A percentile compares a stretch with the other conserved stretches of the same genome.
Evolutionary conservation across 2,113 vertebrate genomes (phyloP).

Genomic region (Miniopterus natalensis): DNA sequence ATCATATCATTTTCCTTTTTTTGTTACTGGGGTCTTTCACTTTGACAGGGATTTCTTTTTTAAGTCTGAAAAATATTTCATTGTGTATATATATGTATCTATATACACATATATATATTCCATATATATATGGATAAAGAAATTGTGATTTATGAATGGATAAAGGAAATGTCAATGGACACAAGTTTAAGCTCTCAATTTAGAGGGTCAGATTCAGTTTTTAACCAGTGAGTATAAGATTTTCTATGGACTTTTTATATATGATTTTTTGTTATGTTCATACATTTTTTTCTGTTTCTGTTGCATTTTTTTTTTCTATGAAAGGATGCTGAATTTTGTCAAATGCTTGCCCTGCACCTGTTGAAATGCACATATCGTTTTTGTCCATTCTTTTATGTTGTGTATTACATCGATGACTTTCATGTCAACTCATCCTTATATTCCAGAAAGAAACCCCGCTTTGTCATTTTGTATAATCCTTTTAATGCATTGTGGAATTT

Average conservation of each 20-base stretch:
- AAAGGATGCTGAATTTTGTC: conserved; percentile 2
- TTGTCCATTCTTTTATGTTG: not conserved
- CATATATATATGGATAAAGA: too few species aligned
- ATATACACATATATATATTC: too few species aligned
- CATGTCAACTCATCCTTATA: not conserved
- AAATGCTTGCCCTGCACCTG: not conserved
- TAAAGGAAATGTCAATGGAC: not conserved
- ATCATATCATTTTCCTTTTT: not conserved
- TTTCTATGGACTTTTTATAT: not conserved
- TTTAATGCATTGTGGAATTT: not conserved
- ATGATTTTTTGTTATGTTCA: not conserved
- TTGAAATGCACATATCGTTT: not conserved
- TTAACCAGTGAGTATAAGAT: not conserved
- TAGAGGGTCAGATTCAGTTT: not conserved
- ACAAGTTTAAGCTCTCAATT: not conserved
- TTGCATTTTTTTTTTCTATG: not conserved
- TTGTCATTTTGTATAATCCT: not conserved
- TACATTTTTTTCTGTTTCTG: not conserved
- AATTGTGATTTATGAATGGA: not conserved
- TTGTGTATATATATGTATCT: not conserved
- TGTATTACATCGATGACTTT: not conserved
- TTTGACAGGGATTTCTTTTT: not conserved
- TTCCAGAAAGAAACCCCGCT: not conserved
- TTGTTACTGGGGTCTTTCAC: not conserved
- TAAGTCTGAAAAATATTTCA: not conserved